Evolutionary conservation across 2,888 invertebrate species (phyloP), one percentile per base, ranked within the genome.

Genomic region (Didymodactylos carnosus): DNA sequence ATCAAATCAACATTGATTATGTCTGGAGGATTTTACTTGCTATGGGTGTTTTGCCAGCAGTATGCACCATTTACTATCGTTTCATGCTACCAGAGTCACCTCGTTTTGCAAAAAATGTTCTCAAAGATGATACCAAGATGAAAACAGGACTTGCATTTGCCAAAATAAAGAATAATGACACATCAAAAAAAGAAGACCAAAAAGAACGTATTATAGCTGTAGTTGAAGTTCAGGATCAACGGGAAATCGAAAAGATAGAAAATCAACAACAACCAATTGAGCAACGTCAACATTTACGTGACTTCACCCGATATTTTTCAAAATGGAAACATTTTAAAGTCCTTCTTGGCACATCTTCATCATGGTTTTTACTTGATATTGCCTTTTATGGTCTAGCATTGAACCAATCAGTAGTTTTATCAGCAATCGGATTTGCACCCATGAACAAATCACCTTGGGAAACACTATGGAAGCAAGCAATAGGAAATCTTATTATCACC

Each of bases 281-380:
- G 4, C 8, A 49, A 49, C 35, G 39, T 25, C 5, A 7, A 8
- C 39, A 39, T 19, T 10, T 69, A n/a, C 10, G 16, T 23, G 73
- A 73, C 51, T 73, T 73, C 70, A 40, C n/a, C 39, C 23, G 11
- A 29, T 39, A 73, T 41, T 73, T 73, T 73, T 70, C 70, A 70
- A 69, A 73, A 43, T 73, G 73, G 73, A 70, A 70, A 39, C 11
- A 70, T 53, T 73, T 73, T 25, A 73, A 73, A 71, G 29, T 73
- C 16, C 7, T 73, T 11, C n/a, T 73, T 43, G 73, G 39, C 8
- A 73, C 73, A 19, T 73, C 70, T n/a, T 35, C 70, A 46, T 25
- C 73, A n/a, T 73, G 73, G 73, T 73, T 73, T 71, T 27, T 35
- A 39, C 70, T 73, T 27, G 73, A 73, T 49, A 62, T 70, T 39